These are phyloP conservation scores for Leucoraja erinaceus DNA, from an alignment of 2,113 vertebrate genomes.

Conservation along the genomic window DNA sequence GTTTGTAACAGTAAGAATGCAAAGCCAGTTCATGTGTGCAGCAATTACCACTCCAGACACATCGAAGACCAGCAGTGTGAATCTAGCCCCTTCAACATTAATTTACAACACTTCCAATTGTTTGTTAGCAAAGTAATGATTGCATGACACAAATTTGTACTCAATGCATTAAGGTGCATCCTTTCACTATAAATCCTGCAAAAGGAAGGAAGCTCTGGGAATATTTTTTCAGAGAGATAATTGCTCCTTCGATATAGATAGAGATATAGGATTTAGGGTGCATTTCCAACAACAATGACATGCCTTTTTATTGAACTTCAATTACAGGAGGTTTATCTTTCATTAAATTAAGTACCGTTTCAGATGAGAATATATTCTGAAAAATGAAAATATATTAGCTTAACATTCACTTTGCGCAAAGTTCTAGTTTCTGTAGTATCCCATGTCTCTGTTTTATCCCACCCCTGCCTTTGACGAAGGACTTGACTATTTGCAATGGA, in stretches of 20 bases:
- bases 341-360: not conserved
- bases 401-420: not conserved
- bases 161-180: not conserved
- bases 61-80: too few species aligned
- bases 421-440: too few species aligned
- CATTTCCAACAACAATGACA: not conserved
- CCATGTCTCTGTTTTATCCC: too few species aligned
- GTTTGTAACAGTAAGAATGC: too few species aligned
- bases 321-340: not conserved
- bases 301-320: not conserved
- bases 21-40: too few species aligned
- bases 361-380: not conserved
- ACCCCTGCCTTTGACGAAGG: not conserved
- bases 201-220: too few species aligned
- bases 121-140: not conserved
- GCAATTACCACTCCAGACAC: too few species aligned
- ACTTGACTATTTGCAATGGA: not conserved
- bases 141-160: not conserved
- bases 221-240: too few species aligned
- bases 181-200: not conserved
- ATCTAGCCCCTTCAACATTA: too few species aligned
- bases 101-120: too few species aligned
- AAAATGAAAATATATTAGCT: not conserved
- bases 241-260: too few species aligned
- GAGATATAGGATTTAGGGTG: too few species aligned